These are phyloP conservation scores for Acanthopleura granulata DNA, from an alignment of 2,888 invertebrate genomes.

Conservation along the genomic window DNA sequence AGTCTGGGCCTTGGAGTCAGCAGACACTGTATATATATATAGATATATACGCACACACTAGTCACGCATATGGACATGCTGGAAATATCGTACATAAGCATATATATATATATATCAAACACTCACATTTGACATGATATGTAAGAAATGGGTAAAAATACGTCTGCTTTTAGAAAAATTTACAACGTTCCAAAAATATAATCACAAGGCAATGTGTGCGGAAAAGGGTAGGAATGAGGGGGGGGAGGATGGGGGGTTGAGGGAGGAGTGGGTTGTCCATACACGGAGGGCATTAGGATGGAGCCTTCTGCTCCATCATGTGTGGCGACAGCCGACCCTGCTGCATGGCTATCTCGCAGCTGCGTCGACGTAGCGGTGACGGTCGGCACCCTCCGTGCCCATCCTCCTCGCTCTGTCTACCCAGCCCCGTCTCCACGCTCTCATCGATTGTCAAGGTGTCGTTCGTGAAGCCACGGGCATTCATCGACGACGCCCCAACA, in stretches of 20 bases:
- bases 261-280: neutral
- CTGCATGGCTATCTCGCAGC: conserved; percentile 55
- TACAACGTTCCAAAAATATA: conserved; percentile 6
- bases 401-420: neutral
- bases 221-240: neutral
- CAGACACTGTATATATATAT: too few species aligned
- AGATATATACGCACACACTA: too few species aligned
- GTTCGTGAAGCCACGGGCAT: conserved; percentile 23
- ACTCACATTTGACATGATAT: too few species aligned
- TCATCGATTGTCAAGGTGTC: neutral
- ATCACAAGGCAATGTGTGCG: neutral
- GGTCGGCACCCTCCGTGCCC: neutral
- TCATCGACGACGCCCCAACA: conserved; percentile 22
- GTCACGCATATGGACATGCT: too few species aligned
- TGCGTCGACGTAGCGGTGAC: conserved; percentile 36
- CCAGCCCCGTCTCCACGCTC: neutral
- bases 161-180: neutral
- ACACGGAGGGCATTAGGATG: neutral
- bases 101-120: too few species aligned
- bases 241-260: neutral
- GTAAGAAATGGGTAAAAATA: too few species aligned
- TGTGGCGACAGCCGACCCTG: conserved; percentile 50
- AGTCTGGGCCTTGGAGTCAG: too few species aligned
- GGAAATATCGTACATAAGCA: too few species aligned
- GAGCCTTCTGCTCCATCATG: conserved; percentile 13